Percentiles rank a stretch among this genome's conserved stretches.
Conservation (phyloP, 2,797 vertebrate species). For the Adrianichthys oophorus region DNA sequence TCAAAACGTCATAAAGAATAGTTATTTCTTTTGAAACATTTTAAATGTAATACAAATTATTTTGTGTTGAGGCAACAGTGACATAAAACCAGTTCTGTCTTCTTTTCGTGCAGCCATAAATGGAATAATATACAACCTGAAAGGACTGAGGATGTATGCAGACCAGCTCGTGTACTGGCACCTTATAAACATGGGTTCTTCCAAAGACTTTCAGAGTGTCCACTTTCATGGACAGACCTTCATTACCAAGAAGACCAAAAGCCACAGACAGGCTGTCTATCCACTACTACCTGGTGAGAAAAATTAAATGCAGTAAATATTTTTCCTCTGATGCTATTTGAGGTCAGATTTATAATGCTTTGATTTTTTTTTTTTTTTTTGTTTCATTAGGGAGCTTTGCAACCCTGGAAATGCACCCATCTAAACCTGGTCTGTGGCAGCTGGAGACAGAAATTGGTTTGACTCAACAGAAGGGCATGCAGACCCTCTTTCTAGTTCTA, state of each 20-base stretch:
- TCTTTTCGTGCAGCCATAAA: slow-evolving; percentile 85
- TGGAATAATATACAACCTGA: slow-evolving; percentile 86
- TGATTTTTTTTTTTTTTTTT: background rate
- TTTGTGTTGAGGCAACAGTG: background rate
- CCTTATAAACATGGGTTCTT: slow-evolving; percentile 90
- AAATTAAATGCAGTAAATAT: background rate
- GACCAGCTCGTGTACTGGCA: slow-evolving; percentile 86
- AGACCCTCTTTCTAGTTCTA: slow-evolving; percentile 87
- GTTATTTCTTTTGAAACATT: no score
- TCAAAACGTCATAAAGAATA: background rate
- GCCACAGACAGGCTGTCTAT: slow-evolving; percentile 84
- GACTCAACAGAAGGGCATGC: slow-evolving; percentile 90
- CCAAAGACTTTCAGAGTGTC: slow-evolving; percentile 87
- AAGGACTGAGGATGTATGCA: slow-evolving; percentile 91
- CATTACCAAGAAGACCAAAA: slow-evolving; percentile 77
- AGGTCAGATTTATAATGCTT: no score
- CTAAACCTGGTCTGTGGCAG: slow-evolving; percentile 91
- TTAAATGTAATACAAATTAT: no score
- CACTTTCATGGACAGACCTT: slow-evolving; percentile 96
- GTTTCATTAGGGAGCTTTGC: slow-evolving; percentile 84
- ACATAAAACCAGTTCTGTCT: background rate
- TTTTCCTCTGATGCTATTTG: background rate
- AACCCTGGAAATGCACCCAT: slow-evolving; percentile 91
- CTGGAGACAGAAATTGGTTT: slow-evolving; percentile 89
- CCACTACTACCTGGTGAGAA: slow-evolving; percentile 82